Percentiles rank a stretch among this genome's conserved stretches.
Evolutionary conservation across 2,888 invertebrate species (phyloP).

Genomic region (Agriotes lineatus): DNA sequence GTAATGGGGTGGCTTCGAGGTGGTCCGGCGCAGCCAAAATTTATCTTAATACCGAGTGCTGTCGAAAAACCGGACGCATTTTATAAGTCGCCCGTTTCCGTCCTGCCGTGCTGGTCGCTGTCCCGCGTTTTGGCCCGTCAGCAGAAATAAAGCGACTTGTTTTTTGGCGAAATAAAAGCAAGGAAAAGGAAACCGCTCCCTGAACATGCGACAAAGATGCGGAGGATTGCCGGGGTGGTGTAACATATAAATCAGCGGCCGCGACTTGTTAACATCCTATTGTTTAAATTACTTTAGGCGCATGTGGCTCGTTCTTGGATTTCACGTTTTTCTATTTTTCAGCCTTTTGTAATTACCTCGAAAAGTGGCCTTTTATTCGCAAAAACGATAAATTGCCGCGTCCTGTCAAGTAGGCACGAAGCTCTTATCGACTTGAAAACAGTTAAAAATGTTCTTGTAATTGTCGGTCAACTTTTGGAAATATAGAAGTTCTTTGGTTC

Average conservation of each 20-base stretch:
- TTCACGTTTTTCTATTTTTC: too few relatives aligned
- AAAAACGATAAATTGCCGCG: too few relatives aligned
- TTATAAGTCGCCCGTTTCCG: conserved; percentile 55
- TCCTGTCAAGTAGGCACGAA: too few relatives aligned
- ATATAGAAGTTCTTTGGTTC: too few relatives aligned
- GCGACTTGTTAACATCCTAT: conserved; percentile 59
- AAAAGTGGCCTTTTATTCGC: too few relatives aligned
- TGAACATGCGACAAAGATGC: conserved; percentile 56
- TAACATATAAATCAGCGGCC: conserved; percentile 57
- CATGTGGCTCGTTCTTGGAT: neutral
- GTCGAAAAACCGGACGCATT: conserved; percentile 59
- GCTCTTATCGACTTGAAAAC: too few relatives aligned
- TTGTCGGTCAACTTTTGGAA: too few relatives aligned
- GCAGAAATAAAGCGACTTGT: conserved; percentile 22
- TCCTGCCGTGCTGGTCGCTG: conserved; percentile 35
- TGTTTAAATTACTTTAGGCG: conserved; percentile 49
- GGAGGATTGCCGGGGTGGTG: conserved; percentile 57
- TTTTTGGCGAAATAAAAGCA: conserved; percentile 48
- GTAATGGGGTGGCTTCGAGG: conserved; percentile 24
- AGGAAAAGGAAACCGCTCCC: conserved; percentile 54
- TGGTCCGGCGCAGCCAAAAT: conserved; percentile 18
- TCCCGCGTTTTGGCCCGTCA: neutral
- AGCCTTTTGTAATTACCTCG: too few relatives aligned
- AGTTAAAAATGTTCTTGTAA: too few relatives aligned
- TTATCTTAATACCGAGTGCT: conserved; percentile 18